Evolutionary conservation across 1,140 invertebrate species (phyloP), one percentile per base, ranked within the genome.

Genomic region (Geopemphigus sp.): DNA sequence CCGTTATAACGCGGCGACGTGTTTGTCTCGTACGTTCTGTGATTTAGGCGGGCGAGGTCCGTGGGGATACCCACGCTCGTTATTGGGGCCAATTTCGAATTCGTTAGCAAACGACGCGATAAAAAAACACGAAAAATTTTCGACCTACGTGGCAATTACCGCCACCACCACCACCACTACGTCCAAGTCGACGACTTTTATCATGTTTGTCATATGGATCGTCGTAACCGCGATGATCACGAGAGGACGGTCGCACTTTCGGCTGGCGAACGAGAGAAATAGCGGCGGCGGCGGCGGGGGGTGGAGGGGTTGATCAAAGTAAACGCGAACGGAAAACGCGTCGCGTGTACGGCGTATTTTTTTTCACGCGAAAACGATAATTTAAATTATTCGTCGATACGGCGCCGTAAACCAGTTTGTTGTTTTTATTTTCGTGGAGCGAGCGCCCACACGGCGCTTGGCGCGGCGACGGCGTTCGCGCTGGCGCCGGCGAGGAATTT

Each of bases 121-220:
- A 68, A 68, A 64, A 68, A 68, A 72, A 70, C n/a, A n/a, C n/a
- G n/a, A n/a, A n/a, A n/a, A n/a, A n/a, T n/a, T 26, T 72, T 11
- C 68, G 17, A 29, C 68, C 47, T 54, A 72, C 68, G 68, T 54
- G 53, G 47, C 68, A 72, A 54, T 54, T 72, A 72, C 68, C 68
- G 68, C 19, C n/a, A n/a, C n/a, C n/a, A n/a, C n/a, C n/a, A n/a
- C n/a, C n/a, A n/a, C n/a, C n/a, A n/a, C n/a, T n/a, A n/a, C n/a
- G n/a, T n/a, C n/a, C n/a, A n/a, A n/a, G 66, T 24, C 29, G 24
- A 29, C 24, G 47, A 11, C 54, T 50, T 50, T 50, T 68, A 26
- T 54, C 50, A 47, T 72, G 47, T 22, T 45, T 68, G 68, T 72
- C 68, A 5, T 10, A 54, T 10, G 24, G 47, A 72, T 54, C 47